phyloP scores from a whole-genome alignment of 2,888 invertebrate genomes.

The Agrochola macilenta region DNA sequence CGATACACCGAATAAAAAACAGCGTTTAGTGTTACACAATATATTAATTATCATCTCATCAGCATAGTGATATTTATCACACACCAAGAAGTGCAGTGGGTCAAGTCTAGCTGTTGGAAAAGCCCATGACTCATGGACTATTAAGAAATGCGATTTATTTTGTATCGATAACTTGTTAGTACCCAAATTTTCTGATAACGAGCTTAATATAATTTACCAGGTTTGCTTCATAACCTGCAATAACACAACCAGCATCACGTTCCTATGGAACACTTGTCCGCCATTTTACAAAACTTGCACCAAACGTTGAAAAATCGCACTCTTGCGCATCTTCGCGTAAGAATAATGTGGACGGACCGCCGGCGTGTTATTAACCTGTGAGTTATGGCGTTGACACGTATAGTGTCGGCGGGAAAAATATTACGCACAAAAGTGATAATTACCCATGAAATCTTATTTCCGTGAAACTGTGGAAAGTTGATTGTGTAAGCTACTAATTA shows the following conservation, averaged over 20 bases:
- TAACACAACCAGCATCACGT: neutral
- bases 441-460: constrained; percentile 87
- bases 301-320: constrained; percentile 69
- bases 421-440: constrained; percentile 86
- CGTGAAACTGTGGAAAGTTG: constrained; percentile 81
- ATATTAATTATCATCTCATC: neutral
- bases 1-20: neutral
- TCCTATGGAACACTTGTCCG: neutral
- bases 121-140: neutral
- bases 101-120: constrained; percentile 14
- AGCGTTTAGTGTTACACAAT: neutral
- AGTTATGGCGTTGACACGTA: constrained; percentile 88
- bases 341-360: constrained; percentile 75
- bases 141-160: neutral
- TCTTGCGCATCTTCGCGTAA: constrained; percentile 82
- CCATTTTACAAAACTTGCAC: constrained; percentile 63
- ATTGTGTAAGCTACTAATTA: constrained; percentile 70
- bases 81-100: neutral
- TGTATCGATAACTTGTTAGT: neutral
- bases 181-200: neutral
- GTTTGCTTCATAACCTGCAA: neutral
- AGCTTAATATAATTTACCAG: neutral
- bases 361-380: constrained; percentile 86
- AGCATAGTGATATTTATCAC: neutral
- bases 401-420: constrained; percentile 78